Evolutionary conservation across 2,113 vertebrate genomes (phyloP), one percentile per base, ranked within the genome.

Genomic region (Tragulus kanchil): DNA sequence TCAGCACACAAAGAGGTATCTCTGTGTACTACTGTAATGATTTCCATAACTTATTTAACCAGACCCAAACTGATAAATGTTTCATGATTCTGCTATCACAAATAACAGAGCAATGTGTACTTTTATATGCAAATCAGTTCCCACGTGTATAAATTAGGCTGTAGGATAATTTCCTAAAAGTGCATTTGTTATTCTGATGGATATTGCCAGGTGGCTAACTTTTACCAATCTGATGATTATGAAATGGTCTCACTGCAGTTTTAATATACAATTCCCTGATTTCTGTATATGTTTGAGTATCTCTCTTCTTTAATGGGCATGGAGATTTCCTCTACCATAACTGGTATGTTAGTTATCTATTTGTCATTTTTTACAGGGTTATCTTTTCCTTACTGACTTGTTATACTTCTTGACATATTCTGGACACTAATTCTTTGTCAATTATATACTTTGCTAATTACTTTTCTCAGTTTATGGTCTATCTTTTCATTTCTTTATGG

Each of bases 81-180:
- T 94, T 59, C 25, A 84, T 8, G 69, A 88, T 36, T 93, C 67
- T 96, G 82, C 81, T 87, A 88, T 21, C 31, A 64, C 45, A 96
- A 28, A 61, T 45, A 94, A 87, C 50, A 64, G 8, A 89, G 65
- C 59, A 79, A 7, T 61, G 73, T 89, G 61, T 83, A 48, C 16
- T 90, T 17, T 50, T 87, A 10, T 19, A 86, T 0, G 48, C 25
- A 5, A 89, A 15, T 54, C n/a, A 92, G 28, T 71, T 95, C 78
- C 26, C 61, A 89, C 16, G 52, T n/a, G 26, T n/a, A 23, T 81
- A 86, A 42, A 90, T 50, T 0, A 42, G 64, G 28, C 36, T 77
- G 48, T 42, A 87, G 52, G 59, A 50, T 65, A 64, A 48, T 42
- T 54, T 88, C 36, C 42, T 64, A 79, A 64, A 61, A 79, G 28